These are phyloP conservation scores for Coluber constrictor DNA, from an alignment of 2,797 vertebrate species.

Conservation along the genomic window DNA sequence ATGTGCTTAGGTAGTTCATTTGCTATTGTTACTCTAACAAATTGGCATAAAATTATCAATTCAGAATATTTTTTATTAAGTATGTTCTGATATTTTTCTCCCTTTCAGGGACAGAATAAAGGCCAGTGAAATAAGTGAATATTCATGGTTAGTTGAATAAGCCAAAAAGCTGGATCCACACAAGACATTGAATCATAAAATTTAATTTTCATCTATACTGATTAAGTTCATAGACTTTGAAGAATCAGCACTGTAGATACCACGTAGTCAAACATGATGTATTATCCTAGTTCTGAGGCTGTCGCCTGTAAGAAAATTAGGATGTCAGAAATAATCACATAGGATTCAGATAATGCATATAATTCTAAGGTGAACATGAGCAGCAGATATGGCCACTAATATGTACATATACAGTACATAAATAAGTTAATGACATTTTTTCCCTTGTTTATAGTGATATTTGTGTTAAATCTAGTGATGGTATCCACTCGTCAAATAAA, in stretches of 20 bases:
- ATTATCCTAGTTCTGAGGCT: not conserved
- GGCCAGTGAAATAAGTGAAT: not conserved
- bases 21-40: not conserved
- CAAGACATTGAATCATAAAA: not conserved
- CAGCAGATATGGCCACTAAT: not conserved
- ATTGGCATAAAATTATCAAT: not conserved
- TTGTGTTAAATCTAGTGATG: not conserved
- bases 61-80: not conserved
- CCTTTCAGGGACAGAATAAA: not conserved
- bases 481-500: not conserved
- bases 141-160: not conserved
- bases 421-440: not conserved
- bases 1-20: not conserved
- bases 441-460: not conserved
- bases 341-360: not conserved
- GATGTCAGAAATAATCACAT: not conserved
- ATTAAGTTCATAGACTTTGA: not conserved
- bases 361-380: not conserved
- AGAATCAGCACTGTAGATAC: not conserved
- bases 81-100: not conserved
- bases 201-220: not conserved
- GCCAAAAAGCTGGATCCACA: not conserved
- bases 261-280: not conserved
- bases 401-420: not conserved
- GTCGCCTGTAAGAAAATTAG: not conserved